Conservation (phyloP, 2,113 vertebrate genomes). For the Lepus americanus region DNA sequence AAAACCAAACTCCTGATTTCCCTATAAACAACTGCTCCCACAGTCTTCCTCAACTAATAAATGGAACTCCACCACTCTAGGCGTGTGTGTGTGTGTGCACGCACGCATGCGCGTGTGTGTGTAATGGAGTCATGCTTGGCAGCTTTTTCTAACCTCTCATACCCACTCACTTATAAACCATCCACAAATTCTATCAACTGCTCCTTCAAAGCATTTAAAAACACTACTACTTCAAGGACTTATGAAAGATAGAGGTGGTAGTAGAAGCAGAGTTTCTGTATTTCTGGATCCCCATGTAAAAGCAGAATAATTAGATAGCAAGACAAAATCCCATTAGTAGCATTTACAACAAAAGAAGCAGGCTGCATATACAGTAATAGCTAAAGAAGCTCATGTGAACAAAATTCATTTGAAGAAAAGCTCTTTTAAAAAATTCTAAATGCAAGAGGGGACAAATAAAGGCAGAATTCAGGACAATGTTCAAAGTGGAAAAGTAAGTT, state of each 20-base stretch:
- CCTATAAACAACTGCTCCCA: neutral
- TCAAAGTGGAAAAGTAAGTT: slow-evolving; percentile 18
- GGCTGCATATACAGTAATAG: neutral
- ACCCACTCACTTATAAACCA: neutral
- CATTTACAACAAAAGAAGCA: slow-evolving; percentile 25
- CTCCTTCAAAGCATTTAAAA: neutral
- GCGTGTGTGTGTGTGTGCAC: neutral
- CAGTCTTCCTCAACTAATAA: neutral
- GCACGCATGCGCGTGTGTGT: too few species aligned
- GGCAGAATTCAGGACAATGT: slow-evolving; percentile 3
- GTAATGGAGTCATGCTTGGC: neutral
- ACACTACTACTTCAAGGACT: neutral
- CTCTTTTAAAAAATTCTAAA: neutral
- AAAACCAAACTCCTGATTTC: neutral
- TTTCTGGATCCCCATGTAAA: slow-evolving; percentile 8
- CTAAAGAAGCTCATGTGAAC: neutral
- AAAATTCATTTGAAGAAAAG: neutral
- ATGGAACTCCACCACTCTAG: neutral
- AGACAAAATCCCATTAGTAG: neutral
- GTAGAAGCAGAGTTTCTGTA: neutral
- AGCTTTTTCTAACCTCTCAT: neutral
- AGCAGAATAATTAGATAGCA: neutral
- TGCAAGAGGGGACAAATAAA: neutral
- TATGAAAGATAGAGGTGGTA: neutral
- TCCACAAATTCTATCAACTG: neutral